Conservation (phyloP, 2,797 vertebrate species). For the Rhincodon typus region DNA sequence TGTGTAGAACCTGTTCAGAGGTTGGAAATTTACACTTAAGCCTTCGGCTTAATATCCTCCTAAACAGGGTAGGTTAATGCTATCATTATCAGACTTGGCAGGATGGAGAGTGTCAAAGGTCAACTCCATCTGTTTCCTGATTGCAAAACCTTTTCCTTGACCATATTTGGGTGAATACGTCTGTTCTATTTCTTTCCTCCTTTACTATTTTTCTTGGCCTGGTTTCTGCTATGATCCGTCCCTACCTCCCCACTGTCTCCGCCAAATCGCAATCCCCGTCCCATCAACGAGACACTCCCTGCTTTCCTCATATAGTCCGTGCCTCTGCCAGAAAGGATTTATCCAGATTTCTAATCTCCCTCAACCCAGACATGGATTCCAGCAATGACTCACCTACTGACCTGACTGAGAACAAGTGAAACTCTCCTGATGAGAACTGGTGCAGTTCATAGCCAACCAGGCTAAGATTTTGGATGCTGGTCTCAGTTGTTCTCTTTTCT, state of each 20-base stretch:
- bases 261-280: too few species aligned
- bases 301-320: neutral
- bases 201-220: neutral
- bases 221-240: too few species aligned
- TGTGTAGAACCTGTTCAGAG: neutral
- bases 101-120: neutral
- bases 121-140: neutral
- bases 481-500: neutral
- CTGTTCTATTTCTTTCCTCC: neutral
- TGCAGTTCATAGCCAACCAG: neutral
- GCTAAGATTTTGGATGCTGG: neutral
- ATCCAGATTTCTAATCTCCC: neutral
- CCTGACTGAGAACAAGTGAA: neutral
- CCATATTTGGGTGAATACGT: neutral
- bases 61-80: neutral
- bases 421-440: neutral
- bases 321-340: neutral
- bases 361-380: neutral
- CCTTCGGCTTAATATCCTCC: neutral
- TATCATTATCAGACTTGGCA: neutral
- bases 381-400: neutral
- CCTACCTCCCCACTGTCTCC: too few species aligned
- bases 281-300: neutral
- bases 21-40: neutral
- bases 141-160: neutral